A percentile compares a stretch with the other conserved stretches of the same genome.
These are phyloP conservation scores for Menura novaehollandiae DNA, from an alignment of 2,113 vertebrate species.

Conservation along the genomic window DNA sequence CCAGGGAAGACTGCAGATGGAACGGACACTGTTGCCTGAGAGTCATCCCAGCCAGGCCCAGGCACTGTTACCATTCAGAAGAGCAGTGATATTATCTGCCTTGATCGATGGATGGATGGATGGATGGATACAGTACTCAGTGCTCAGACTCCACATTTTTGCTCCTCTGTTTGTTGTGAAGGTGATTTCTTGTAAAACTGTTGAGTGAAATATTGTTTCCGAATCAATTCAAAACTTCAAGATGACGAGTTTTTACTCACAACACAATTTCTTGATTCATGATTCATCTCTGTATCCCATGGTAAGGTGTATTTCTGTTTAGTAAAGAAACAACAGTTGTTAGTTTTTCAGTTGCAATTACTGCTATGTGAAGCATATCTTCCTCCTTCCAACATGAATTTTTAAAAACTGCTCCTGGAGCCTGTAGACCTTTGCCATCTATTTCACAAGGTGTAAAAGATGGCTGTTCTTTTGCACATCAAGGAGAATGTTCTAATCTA, in stretches of 20 bases:
- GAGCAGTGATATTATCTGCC: not conserved
- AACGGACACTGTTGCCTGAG: not conserved
- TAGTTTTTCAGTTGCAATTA: not conserved
- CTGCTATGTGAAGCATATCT: not conserved
- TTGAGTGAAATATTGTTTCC: not conserved
- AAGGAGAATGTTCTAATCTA: not conserved
- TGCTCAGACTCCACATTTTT: not conserved
- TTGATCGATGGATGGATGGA: too few relatives aligned
- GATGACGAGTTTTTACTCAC: not conserved
- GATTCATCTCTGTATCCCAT: not conserved
- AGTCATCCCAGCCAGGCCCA: not conserved
- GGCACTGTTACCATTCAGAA: not conserved
- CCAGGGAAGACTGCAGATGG: not conserved
- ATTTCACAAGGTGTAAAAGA: not conserved
- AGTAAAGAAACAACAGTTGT: not conserved
- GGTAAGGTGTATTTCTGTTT: not conserved
- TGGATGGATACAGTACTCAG: not conserved
- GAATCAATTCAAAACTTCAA: not conserved
- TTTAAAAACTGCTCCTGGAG: not conserved
- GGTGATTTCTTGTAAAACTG: not conserved
- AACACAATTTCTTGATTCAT: not conserved
- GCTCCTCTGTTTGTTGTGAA: not conserved
- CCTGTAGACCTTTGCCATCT: not conserved
- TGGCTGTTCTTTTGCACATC: not conserved
- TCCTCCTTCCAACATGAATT: not conserved